Conservation (phyloP, 2,888 invertebrate species). For the Seladonia tumulorum region DNA sequence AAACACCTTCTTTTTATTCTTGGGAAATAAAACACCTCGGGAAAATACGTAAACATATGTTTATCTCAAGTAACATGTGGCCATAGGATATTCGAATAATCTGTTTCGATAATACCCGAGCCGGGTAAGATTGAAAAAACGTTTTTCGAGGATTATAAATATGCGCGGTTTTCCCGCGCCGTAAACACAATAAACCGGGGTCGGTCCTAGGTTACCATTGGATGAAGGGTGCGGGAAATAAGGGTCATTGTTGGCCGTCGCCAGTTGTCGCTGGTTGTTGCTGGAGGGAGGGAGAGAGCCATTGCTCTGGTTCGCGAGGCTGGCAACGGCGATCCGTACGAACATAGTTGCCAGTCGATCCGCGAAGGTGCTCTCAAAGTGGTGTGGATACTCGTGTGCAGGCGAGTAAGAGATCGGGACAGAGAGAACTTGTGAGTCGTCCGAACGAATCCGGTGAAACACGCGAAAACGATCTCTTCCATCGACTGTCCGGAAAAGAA, state of each 20-base stretch:
- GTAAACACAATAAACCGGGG: neutral
- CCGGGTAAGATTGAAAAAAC: too few relatives aligned
- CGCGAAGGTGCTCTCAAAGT: slow-evolving; percentile 52
- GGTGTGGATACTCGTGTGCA: slow-evolving; percentile 34
- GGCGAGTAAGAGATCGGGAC: slow-evolving; percentile 11
- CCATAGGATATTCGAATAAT: too few relatives aligned
- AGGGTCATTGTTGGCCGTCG: slow-evolving; percentile 58
- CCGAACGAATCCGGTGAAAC: slow-evolving; percentile 7
- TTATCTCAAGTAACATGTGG: too few relatives aligned
- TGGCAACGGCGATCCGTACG: slow-evolving; percentile 35
- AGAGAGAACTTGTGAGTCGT: slow-evolving; percentile 14
- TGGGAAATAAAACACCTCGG: too few relatives aligned
- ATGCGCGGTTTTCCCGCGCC: neutral
- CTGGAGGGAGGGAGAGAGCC: slow-evolving; percentile 27
- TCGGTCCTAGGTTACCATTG: slow-evolving; percentile 35
- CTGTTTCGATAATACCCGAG: too few relatives aligned
- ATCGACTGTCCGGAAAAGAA: neutral
- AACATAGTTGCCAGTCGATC: slow-evolving; percentile 57
- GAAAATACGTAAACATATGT: too few relatives aligned
- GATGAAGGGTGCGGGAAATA: slow-evolving; percentile 44
- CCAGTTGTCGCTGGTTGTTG: slow-evolving; percentile 69
- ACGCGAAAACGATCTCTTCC: slow-evolving; percentile 8
- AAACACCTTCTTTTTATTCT: too few relatives aligned
- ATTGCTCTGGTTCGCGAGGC: slow-evolving; percentile 28
- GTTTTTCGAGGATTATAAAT: too few relatives aligned